Evolutionary conservation across 2,797 vertebrate genomes (phyloP).

Genomic region (Gambusia yucatana): DNA sequence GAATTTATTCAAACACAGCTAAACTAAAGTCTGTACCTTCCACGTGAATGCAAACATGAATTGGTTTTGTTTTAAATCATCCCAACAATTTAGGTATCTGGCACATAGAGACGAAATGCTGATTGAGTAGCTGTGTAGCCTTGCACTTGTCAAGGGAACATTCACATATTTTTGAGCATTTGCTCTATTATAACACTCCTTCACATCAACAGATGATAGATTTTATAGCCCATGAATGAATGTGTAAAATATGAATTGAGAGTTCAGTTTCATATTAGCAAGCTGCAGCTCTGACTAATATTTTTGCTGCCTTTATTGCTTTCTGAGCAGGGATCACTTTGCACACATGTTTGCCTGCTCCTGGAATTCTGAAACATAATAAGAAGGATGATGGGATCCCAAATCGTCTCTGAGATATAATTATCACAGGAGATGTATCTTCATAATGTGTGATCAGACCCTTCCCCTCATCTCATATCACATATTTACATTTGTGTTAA

Average conservation of each 20-base stretch:
- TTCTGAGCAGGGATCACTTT: constrained; percentile 16
- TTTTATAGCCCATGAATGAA: constrained; percentile 50
- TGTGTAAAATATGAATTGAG: constrained; percentile 54
- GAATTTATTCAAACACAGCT: neutral
- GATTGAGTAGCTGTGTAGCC: neutral
- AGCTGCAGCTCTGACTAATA: constrained; percentile 28
- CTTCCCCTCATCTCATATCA: constrained; percentile 31
- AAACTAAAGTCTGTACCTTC: neutral
- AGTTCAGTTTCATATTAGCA: constrained; percentile 12
- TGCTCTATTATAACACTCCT: neutral
- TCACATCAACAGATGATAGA: constrained; percentile 51
- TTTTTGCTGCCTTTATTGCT: constrained; percentile 37
- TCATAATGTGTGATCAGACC: constrained; percentile 27
- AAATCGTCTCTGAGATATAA: constrained; percentile 47
- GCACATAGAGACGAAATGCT: neutral
- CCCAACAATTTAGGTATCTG: neutral
- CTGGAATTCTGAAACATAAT: constrained; percentile 32
- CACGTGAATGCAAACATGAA: neutral
- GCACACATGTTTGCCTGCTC: constrained; percentile 1
- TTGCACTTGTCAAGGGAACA: neutral
- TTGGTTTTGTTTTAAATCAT: neutral
- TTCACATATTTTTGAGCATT: constrained; percentile 11
- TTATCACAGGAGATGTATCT: constrained; percentile 35
- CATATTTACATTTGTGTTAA: constrained; percentile 34
- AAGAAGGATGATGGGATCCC: constrained; percentile 25